Base-by-base conservation (phyloP, 2,888 invertebrate species). In the Palloptera scutellata region DNA sequence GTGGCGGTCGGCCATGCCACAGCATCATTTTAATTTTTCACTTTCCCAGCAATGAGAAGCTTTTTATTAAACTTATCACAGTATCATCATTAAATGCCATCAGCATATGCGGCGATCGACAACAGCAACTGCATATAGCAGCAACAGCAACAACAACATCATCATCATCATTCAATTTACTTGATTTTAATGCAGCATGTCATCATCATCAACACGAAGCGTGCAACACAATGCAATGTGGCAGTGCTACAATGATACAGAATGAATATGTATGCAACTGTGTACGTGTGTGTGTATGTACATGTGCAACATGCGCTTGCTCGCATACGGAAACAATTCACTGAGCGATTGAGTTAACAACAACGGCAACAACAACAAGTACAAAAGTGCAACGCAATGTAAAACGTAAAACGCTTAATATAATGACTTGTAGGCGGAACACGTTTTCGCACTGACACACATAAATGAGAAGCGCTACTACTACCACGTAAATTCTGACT, bases 391-490 rank as follows among this genome's bases (percentile, higher is more conserved):
- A 30, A 30, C 30, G 30, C 30, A 30, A 30, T 30, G 30, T 30
- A 12, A 48, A 15, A 12, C 12, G 48, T 15, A 15, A 15, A 12
- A 48, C 13, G 12, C 48, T 48, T 72, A 72, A 75, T 69, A 70
- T 72, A 74, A 74, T 74, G 72, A 74, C 73, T 73, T 73, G 76
- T 75, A 74, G 77, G 77, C 76, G 77, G 74, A 72, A 72, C 76
- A 75, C 74, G 76, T 76, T 76, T 73, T 72, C 69, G 70, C 73
- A 72, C 73, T 72, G 64, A 68, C 71, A 67, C 67, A 71, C 60
- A 64, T 45, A 41, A 30, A 30, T 30, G 30, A 2, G 30, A 30
- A 2, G 30, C 30, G 30, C 30, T 30, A 30, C 30, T 30, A 30
- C 30, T 30, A 30, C 30, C 30, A 30, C 30, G 30, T 30, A 30